A percentile compares a stretch with the other conserved stretches of the same genome.
Evolutionary conservation across 2,888 invertebrate species (phyloP).

Genomic region (Catocala sponsa): DNA sequence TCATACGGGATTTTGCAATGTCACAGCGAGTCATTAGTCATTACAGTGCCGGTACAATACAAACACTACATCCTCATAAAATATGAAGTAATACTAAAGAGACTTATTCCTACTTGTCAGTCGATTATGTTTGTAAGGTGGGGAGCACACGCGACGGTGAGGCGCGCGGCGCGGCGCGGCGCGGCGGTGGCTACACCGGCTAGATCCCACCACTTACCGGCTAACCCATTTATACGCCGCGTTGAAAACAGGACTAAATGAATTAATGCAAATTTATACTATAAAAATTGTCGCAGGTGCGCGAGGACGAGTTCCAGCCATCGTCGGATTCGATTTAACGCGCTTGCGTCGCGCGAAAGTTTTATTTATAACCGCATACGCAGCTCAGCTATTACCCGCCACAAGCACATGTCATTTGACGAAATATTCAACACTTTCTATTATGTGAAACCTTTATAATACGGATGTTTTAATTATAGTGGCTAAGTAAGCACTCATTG

Average conservation of each 20-base stretch:
- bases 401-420: conserved; percentile 47
- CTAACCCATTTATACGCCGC: conserved; percentile 85
- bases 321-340: conserved; percentile 85
- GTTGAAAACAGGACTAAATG: conserved; percentile 86
- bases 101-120: conserved; percentile 38
- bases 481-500: no score
- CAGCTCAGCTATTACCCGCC: conserved; percentile 67
- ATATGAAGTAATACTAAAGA: conserved; percentile 8
- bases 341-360: conserved; percentile 79
- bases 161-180: conserved; percentile 36
- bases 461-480: neutral
- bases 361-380: conserved; percentile 81
- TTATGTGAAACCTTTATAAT: neutral
- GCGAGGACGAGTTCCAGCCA: conserved; percentile 82
- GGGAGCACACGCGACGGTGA: conserved; percentile 50
- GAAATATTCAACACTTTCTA: conserved; percentile 28
- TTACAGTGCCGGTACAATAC: neutral
- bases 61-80: conserved; percentile 6
- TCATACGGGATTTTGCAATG: no score
- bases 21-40: no score
- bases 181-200: conserved; percentile 56
- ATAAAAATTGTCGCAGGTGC: conserved; percentile 89
- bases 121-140: conserved; percentile 55
- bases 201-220: conserved; percentile 84
- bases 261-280: conserved; percentile 88